Evolutionary conservation across 2,113 vertebrate genomes (phyloP).

Genomic region (human (Homo sapiens)): GRCh38 chr18:67173501-67174000

Average conservation of each 20-base stretch:
- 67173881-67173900: conserved; percentile 80
- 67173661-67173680: conserved; percentile 39
- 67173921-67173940: conserved; percentile 81
- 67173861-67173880: conserved; percentile 81
- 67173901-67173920: conserved; percentile 83
- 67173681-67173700: conserved; percentile 32
- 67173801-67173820: conserved; percentile 81
- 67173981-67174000: conserved; percentile 82
- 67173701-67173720: conserved; percentile 37
- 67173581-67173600: conserved; percentile 47
- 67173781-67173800: conserved; percentile 82
- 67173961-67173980: conserved; percentile 80
- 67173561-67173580: conserved; percentile 31
- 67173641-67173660: conserved; percentile 51
- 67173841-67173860: conserved; percentile 83
- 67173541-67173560: conserved; percentile 68
- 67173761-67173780: conserved; percentile 50
- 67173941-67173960: conserved; percentile 80
- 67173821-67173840: conserved; percentile 80
- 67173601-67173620: conserved; percentile 41
- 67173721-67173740: conserved; percentile 54
- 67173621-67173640: conserved; percentile 50
- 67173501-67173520: conserved; percentile 73
- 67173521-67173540: conserved; percentile 62
- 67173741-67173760: conserved; percentile 56